These are phyloP conservation scores for Microplitis demolitor DNA, from an alignment of 1,140 invertebrate species.

Conservation along the genomic window DNA sequence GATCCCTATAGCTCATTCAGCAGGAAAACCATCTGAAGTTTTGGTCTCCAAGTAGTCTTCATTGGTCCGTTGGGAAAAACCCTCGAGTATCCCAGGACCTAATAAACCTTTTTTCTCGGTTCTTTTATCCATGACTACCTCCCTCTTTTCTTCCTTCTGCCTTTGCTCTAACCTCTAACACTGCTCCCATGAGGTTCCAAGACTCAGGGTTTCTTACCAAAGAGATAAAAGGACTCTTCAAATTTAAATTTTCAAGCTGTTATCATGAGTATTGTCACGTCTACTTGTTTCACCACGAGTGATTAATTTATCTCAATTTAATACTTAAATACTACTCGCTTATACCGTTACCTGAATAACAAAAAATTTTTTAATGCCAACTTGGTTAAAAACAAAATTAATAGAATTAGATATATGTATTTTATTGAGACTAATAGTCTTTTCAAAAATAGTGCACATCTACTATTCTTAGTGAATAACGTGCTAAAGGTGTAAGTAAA, in stretches of 20 bases:
- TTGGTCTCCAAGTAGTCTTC: background rate
- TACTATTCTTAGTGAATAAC: too few relatives aligned
- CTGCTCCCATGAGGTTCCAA: background rate
- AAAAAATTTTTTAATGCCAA: background rate
- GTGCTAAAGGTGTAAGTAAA: too few relatives aligned
- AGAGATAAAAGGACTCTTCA: background rate
- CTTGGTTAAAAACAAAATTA: too few relatives aligned
- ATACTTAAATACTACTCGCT: too few relatives aligned
- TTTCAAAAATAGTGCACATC: too few relatives aligned
- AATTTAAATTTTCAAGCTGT: constrained; percentile 3
- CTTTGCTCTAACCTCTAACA: background rate
- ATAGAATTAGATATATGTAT: too few relatives aligned
- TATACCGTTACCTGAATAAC: background rate
- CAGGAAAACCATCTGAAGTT: background rate
- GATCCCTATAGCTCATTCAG: background rate
- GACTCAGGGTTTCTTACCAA: background rate
- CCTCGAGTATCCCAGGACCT: background rate
- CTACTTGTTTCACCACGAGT: background rate
- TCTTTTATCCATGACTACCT: background rate
- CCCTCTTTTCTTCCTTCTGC: too few relatives aligned
- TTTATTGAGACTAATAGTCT: too few relatives aligned
- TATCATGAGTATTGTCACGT: background rate
- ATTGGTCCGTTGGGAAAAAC: background rate
- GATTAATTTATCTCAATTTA: background rate
- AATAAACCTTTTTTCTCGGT: background rate